phyloP scores from a whole-genome alignment of 2,113 vertebrate species.

The Seriola quinqueradiata region DNA sequence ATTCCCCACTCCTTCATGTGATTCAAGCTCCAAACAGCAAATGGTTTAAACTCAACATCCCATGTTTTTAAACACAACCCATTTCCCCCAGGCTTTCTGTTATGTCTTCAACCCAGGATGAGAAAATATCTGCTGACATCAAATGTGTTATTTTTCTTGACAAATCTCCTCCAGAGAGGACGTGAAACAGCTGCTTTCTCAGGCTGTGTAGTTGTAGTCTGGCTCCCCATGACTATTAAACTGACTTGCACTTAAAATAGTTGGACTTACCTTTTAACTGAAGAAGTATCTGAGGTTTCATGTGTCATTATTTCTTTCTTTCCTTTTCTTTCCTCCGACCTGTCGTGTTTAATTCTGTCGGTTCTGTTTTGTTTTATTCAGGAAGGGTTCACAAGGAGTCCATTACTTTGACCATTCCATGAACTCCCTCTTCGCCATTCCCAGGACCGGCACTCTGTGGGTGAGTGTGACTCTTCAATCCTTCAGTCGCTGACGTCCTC shows the following conservation, averaged over 20 bases:
- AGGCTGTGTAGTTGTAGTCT: no score
- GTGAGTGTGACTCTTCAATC: conserved; percentile 81
- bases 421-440: conserved; percentile 88
- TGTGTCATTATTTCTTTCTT: background rate
- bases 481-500: background rate
- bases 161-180: background rate
- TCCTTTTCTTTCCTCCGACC: background rate
- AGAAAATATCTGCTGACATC: no score
- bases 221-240: no score
- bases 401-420: conserved; percentile 90
- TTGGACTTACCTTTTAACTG: background rate
- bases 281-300: background rate
- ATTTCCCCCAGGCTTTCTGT: no score
- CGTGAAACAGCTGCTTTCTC: no score
- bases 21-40: no score
- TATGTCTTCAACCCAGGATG: no score
- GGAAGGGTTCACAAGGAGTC: conserved; percentile 90
- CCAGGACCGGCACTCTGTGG: conserved; percentile 91
- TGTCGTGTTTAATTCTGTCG: background rate
- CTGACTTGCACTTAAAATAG: background rate
- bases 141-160: background rate
- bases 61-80: no score
- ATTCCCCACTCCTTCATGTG: no score
- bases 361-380: conserved; percentile 48
- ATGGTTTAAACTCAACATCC: no score